A percentile compares a stretch with the other conserved stretches of the same genome.
Conservation (phyloP, 2,113 vertebrate genomes). For the Hymenochirus boettgeri region DNA sequence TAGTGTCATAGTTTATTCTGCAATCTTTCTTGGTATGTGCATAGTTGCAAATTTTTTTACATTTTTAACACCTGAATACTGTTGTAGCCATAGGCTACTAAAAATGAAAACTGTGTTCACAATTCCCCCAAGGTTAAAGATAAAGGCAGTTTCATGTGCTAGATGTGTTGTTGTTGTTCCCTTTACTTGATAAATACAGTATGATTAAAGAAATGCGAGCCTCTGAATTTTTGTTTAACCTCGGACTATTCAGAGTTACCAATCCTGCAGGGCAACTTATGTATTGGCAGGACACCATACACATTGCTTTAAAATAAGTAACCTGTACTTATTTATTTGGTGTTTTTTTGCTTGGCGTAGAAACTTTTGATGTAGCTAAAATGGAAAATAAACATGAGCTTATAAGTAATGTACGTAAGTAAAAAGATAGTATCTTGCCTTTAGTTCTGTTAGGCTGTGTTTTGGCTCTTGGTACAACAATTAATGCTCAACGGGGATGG, state of each 20-base stretch:
- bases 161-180: too few species aligned
- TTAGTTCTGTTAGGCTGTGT: not conserved
- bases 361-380: not conserved
- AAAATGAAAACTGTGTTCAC: too few species aligned
- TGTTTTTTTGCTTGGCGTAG: not conserved
- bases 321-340: not conserved
- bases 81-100: too few species aligned
- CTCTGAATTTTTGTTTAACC: too few species aligned
- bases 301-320: not conserved
- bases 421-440: not conserved
- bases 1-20: not conserved
- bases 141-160: too few species aligned
- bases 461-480: slow-evolving; percentile 1
- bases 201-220: too few species aligned
- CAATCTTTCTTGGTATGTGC: not conserved
- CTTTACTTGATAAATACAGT: too few species aligned
- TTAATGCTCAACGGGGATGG: slow-evolving; percentile 19
- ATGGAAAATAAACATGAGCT: not conserved
- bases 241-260: too few species aligned
- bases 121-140: too few species aligned
- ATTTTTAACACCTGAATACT: too few species aligned
- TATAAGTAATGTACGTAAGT: not conserved
- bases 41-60: not conserved
- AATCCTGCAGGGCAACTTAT: not conserved
- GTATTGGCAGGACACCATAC: not conserved